These are phyloP conservation scores for Carassius gibelio DNA, from an alignment of 2,113 vertebrate species.

Conservation along the genomic window DNA sequence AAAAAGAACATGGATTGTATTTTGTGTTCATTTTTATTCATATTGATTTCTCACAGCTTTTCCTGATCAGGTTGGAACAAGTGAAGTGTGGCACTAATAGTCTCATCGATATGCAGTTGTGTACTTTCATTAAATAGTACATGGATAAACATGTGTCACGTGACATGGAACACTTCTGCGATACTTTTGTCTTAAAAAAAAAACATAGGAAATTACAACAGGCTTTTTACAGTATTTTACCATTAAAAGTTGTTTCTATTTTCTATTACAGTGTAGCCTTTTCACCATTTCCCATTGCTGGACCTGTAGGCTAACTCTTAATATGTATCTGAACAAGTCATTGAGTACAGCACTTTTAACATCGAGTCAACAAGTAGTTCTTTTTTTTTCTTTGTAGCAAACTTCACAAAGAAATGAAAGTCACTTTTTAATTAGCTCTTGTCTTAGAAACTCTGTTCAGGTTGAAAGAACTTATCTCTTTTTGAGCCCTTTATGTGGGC, in stretches of 20 bases:
- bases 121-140: background rate
- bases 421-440: constrained; percentile 32
- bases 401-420: constrained; percentile 15
- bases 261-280: background rate
- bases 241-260: background rate
- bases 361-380: background rate
- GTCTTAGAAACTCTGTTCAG: background rate
- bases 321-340: background rate
- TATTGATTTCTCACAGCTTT: background rate
- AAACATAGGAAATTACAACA: too few species aligned
- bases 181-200: too few species aligned
- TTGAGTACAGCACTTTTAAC: background rate
- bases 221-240: background rate
- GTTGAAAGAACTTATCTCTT: constrained; percentile 11
- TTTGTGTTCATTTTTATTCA: background rate
- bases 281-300: background rate
- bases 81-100: background rate
- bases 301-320: background rate
- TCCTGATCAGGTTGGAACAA: too few species aligned
- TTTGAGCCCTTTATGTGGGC: background rate
- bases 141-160: background rate
- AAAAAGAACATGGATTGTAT: background rate
- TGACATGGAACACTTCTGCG: too few species aligned
- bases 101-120: background rate
- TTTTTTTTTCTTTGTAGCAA: constrained; percentile 3